Conservation (phyloP, 2,888 invertebrate species). For the Chrysotoxum bicinctum region DNA sequence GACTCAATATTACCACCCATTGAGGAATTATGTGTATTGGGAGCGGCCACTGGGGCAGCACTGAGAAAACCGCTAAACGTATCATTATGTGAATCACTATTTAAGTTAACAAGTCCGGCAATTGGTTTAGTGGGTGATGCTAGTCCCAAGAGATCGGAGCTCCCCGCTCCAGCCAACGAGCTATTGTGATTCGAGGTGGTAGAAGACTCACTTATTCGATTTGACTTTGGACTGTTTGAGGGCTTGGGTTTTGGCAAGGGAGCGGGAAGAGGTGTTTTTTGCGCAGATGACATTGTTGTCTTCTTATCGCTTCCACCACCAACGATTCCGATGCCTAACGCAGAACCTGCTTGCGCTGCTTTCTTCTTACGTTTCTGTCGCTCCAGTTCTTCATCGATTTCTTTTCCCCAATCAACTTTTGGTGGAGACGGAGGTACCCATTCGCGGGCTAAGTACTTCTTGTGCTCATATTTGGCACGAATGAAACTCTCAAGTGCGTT, state of each 20-base stretch:
- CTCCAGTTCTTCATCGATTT: constrained; percentile 93
- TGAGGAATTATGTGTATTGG: constrained; percentile 72
- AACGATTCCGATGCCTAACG: constrained; percentile 75
- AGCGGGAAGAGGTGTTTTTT: constrained; percentile 77
- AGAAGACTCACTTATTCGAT: constrained; percentile 78
- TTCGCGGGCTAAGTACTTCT: constrained; percentile 98
- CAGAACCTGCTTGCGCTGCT: constrained; percentile 82
- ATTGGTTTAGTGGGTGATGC: constrained; percentile 82
- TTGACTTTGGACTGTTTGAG: constrained; percentile 83
- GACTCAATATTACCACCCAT: constrained; percentile 66
- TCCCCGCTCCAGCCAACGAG: constrained; percentile 73
- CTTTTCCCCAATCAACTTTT: constrained; percentile 93
- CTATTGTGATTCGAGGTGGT: constrained; percentile 59
- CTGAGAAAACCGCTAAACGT: constrained; percentile 80
- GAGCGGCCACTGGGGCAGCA: constrained; percentile 76
- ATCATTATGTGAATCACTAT: constrained; percentile 81
- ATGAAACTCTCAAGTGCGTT: constrained; percentile 97
- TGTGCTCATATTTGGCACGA: constrained; percentile 98
- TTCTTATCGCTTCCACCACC: constrained; percentile 68
- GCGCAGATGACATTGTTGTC: constrained; percentile 44
- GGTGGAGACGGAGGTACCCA: constrained; percentile 95
- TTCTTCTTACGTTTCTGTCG: constrained; percentile 92
- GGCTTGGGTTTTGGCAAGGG: constrained; percentile 81
- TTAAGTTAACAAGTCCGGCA: constrained; percentile 74
- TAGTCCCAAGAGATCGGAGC: constrained; percentile 80